Evolutionary conservation across 1,140 invertebrate species (phyloP).

Genomic region (Lepidurus arcticus): DNA sequence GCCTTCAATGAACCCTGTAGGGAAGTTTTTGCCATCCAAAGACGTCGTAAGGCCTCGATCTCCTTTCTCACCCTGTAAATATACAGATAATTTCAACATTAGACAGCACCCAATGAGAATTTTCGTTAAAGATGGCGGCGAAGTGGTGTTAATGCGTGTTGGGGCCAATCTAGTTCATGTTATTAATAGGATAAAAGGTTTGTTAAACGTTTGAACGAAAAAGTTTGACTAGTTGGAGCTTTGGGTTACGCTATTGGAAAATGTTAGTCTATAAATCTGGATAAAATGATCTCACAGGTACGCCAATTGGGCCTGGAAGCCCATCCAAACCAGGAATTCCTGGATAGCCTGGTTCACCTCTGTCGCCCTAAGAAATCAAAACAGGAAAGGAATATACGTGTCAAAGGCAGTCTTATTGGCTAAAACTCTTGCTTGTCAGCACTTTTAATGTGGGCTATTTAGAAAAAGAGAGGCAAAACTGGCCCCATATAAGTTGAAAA

Average conservation of each 20-base stretch:
- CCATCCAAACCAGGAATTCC: slow-evolving; percentile 45
- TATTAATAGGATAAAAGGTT: slow-evolving; percentile 27
- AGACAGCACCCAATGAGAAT: background rate
- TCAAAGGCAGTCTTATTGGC: background rate
- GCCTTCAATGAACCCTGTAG: slow-evolving; percentile 86
- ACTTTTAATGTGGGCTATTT: too few relatives aligned
- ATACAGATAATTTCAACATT: slow-evolving; percentile 15
- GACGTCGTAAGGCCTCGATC: slow-evolving; percentile 84
- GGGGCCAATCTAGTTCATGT: background rate
- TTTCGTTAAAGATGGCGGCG: slow-evolving; percentile 18
- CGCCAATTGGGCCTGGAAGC: slow-evolving; percentile 45
- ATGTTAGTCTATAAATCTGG: slow-evolving; percentile 1
- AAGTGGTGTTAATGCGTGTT: slow-evolving; percentile 16
- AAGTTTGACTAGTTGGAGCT: background rate
- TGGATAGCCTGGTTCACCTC: slow-evolving; percentile 45
- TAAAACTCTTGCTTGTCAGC: background rate
- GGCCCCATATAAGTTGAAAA: too few relatives aligned
- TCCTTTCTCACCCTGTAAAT: slow-evolving; percentile 74
- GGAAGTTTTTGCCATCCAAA: slow-evolving; percentile 79
- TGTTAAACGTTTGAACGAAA: background rate
- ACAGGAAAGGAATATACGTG: slow-evolving; percentile 29
- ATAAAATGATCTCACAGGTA: slow-evolving; percentile 44
- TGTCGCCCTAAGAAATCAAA: slow-evolving; percentile 43
- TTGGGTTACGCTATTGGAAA: slow-evolving; percentile 15
- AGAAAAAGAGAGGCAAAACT: too few relatives aligned